Base-by-base conservation (phyloP, 2,888 invertebrate genomes). In the Terebella lapidaria region DNA sequence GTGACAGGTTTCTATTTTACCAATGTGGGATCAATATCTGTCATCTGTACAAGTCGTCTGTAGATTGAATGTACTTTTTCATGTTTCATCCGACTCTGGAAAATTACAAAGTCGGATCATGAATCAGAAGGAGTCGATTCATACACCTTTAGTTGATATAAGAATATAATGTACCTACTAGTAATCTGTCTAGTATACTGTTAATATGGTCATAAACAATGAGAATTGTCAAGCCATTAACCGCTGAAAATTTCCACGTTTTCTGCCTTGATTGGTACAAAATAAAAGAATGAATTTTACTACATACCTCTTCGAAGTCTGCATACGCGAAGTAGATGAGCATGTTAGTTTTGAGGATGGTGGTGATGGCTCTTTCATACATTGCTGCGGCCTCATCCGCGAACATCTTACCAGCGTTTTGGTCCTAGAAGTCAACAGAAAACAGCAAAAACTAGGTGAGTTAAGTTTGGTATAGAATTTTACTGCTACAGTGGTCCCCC, bases 51-150 rank as follows among this genome's bases (percentile, higher is more conserved):
- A 75, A 93, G 89, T 62, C 91, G 88, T 63, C 92, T 90, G 83
- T 99, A 99, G 72, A 99, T 95, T 76, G 89, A 89, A 81, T 96
- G 95, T 15, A 90, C 96, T 85, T 94, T 95, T 67, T 95, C 94
- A 77, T 94, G 94, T 77, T 95, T 94, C 78, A 95, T 87, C 42
- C 96, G 84, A 51, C 94, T 91, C 81, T 81, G 68, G 46, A 71
- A 70, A 57, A n/a, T n/a, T n/a, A n/a, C n/a, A n/a, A n/a, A n/a
- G n/a, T n/a, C n/a, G n/a, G n/a, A n/a, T n/a, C n/a, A n/a, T n/a
- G n/a, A n/a, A n/a, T n/a, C n/a, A n/a, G n/a, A n/a, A n/a, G n/a
- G n/a, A n/a, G n/a, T n/a, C n/a, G n/a, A n/a, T n/a, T n/a, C n/a
- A n/a, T n/a, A n/a, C n/a, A n/a, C n/a, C n/a, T n/a, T n/a, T n/a